Conservation (phyloP, 2,113 vertebrate species). For the Psilopsiagon aymara region DNA sequence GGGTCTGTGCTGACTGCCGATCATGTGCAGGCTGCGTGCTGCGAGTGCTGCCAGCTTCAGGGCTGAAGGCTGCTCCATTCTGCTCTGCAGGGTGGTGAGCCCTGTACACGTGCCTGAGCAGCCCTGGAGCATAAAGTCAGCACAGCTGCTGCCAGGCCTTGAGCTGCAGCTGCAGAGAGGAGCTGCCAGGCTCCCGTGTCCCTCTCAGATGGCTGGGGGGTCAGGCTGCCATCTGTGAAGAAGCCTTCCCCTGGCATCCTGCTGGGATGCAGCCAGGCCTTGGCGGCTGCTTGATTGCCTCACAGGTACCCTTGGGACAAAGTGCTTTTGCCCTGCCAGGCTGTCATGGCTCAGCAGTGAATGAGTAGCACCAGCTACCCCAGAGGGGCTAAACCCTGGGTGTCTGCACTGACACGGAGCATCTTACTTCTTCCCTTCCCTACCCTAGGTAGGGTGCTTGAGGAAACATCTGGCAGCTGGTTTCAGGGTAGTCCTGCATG, state of each 20-base stretch:
- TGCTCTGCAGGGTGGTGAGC: background rate
- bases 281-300: background rate
- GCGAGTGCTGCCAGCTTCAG: background rate
- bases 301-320: background rate
- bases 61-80: background rate
- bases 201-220: background rate
- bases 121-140: background rate
- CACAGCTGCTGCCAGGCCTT: background rate
- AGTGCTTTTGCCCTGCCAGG: background rate
- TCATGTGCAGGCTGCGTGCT: background rate
- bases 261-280: background rate
- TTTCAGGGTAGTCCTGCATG: background rate
- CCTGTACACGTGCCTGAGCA: background rate
- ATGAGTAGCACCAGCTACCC: background rate
- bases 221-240: background rate
- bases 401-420: background rate
- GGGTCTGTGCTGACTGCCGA: background rate
- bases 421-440: background rate
- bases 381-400: rapidly evolving
- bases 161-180: background rate
- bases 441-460: background rate
- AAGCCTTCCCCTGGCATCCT: background rate
- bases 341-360: background rate
- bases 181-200: rapidly evolving
- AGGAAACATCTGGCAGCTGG: background rate